Conservation (phyloP, 2,113 vertebrate species). For the Alethe diademata region DNA sequence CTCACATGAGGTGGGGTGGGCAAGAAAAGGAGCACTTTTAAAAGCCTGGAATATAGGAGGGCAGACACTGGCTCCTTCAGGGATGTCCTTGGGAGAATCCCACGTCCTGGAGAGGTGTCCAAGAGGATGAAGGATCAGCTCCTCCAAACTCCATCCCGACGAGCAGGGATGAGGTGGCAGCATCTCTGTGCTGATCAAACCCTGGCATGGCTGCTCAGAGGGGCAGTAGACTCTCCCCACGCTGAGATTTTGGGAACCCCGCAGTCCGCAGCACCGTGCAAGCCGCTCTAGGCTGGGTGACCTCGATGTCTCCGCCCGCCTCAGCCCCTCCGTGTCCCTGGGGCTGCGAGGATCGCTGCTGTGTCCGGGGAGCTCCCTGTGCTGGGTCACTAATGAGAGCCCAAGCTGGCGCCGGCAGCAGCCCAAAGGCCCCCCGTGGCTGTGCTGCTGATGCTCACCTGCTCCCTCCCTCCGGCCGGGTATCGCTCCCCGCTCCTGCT, state of each 20-base stretch:
- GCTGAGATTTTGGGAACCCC: rapidly evolving
- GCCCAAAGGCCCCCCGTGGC: neutral
- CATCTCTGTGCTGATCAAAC: neutral
- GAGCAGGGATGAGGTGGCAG: neutral
- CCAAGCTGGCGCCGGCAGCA: neutral
- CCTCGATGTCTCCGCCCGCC: neutral
- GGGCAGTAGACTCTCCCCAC: rapidly evolving
- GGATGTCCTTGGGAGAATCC: neutral
- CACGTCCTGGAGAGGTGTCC: too few species aligned
- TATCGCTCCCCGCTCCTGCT: neutral
- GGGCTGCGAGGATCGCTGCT: neutral
- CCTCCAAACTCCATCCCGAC: neutral
- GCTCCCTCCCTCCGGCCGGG: neutral
- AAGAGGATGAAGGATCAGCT: neutral
- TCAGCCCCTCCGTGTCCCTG: neutral
- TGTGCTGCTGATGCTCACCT: neutral
- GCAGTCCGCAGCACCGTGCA: neutral
- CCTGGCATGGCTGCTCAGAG: neutral
- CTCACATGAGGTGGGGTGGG: neutral
- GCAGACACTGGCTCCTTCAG: neutral
- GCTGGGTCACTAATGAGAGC: neutral
- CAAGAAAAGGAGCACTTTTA: neutral
- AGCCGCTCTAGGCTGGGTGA: neutral
- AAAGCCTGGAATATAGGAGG: neutral
- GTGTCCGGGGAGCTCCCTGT: neutral